Evolutionary conservation across 2,888 invertebrate genomes (phyloP).

Genomic region (Atethmia centrago): DNA sequence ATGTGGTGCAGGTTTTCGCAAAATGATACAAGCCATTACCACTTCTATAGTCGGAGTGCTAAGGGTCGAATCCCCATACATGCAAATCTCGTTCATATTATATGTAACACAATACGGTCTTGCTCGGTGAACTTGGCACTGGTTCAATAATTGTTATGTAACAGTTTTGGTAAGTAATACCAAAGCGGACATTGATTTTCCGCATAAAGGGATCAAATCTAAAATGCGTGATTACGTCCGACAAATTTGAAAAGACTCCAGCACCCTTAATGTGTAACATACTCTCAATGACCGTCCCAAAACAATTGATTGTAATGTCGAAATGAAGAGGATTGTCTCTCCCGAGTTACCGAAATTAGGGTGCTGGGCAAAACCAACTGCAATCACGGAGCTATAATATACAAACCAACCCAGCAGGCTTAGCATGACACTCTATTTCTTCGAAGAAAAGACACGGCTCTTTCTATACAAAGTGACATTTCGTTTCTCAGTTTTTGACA

Average conservation of each 20-base stretch:
- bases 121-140: slow-evolving; percentile 57
- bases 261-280: neutral
- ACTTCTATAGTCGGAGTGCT: neutral
- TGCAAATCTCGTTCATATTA: neutral
- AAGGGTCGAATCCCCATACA: slow-evolving; percentile 8
- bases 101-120: slow-evolving; percentile 2
- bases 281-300: neutral
- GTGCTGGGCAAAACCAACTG: neutral
- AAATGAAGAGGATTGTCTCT: neutral
- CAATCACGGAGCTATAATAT: no score
- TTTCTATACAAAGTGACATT: no score
- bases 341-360: neutral
- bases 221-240: neutral
- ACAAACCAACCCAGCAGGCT: no score
- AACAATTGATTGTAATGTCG: neutral
- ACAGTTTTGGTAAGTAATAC: slow-evolving; percentile 28
- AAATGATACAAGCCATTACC: slow-evolving; percentile 13
- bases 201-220: neutral
- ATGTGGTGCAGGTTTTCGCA: neutral
- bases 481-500: no score
- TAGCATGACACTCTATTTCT: no score
- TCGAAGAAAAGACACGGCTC: no score
- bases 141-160: slow-evolving; percentile 50
- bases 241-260: neutral
- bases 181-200: slow-evolving; percentile 23